A percentile compares a stretch with the other conserved stretches of the same genome.
Conservation (phyloP, 2,113 vertebrate species). For the Pica pica region DNA sequence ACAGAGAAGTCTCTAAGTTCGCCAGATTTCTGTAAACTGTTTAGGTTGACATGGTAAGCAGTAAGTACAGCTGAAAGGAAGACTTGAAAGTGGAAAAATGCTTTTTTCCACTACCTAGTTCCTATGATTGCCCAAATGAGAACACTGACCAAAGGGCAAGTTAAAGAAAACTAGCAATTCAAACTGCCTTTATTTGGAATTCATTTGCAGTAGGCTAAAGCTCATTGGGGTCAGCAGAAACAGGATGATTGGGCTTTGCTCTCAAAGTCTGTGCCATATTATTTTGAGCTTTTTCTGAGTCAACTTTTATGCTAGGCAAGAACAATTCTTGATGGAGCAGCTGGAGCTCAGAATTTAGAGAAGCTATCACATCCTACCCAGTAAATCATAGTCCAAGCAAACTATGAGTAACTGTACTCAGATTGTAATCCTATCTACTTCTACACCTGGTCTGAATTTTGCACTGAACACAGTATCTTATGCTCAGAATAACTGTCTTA, state of each 20-base stretch:
- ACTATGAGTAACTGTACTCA: background rate
- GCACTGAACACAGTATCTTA: background rate
- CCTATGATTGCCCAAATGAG: background rate
- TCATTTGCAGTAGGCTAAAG: background rate
- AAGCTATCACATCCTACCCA: background rate
- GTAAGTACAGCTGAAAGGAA: background rate
- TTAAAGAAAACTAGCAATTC: background rate
- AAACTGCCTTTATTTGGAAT: background rate
- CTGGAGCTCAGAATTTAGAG: background rate
- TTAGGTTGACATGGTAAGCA: background rate
- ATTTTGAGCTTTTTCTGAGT: background rate
- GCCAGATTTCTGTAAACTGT: background rate
- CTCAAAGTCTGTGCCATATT: background rate
- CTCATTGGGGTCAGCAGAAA: background rate
- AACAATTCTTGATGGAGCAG: background rate
- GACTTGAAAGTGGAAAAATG: background rate
- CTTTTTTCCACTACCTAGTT: background rate
- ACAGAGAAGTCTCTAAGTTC: background rate
- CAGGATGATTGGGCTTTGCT: background rate
- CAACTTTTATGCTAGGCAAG: background rate
- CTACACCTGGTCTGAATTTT: background rate
- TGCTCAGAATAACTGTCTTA: background rate
- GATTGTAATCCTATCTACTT: rapidly evolving
- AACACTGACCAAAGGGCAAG: background rate
- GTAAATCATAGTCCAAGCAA: background rate